These are phyloP conservation scores for Calosoma granatense DNA, from an alignment of 1,140 invertebrate species.

Conservation along the genomic window DNA sequence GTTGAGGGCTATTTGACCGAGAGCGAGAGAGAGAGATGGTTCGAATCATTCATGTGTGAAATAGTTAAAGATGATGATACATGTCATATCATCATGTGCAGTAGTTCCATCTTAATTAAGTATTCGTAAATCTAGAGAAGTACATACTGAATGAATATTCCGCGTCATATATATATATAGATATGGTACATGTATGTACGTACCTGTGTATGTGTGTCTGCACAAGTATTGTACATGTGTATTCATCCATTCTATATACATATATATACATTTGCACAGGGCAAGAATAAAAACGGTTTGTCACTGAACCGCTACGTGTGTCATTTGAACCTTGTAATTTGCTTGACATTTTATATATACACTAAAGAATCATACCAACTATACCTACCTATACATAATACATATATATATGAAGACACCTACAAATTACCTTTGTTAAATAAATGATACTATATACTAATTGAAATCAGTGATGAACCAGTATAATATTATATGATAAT, in stretches of 20 bases:
- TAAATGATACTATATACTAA: constrained; percentile 13
- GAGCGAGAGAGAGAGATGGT: too few species aligned
- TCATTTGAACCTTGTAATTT: constrained; percentile 3
- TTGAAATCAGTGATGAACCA: constrained; percentile 18
- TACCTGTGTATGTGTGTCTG: too few species aligned
- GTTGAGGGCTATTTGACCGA: too few species aligned
- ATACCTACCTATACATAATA: constrained; percentile 12
- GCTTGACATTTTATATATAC: constrained; percentile 5
- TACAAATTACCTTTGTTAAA: background rate
- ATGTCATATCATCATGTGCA: background rate
- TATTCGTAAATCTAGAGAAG: too few species aligned
- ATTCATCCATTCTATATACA: too few species aligned
- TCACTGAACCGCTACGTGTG: constrained; percentile 2
- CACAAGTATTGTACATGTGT: too few species aligned
- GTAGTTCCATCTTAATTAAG: background rate
- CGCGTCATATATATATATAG: too few species aligned
- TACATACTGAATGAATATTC: too few species aligned
- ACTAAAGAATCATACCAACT: constrained; percentile 1
- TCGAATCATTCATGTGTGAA: too few species aligned
- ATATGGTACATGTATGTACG: too few species aligned
- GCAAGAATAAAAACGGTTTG: background rate
- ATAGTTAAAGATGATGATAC: too few species aligned
- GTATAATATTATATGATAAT: constrained; percentile 31
- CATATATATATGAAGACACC: constrained; percentile 11
- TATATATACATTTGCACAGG: too few species aligned